These are phyloP conservation scores for Sapayoa aenigma DNA, from an alignment of 2,113 vertebrate species.

Conservation along the genomic window DNA sequence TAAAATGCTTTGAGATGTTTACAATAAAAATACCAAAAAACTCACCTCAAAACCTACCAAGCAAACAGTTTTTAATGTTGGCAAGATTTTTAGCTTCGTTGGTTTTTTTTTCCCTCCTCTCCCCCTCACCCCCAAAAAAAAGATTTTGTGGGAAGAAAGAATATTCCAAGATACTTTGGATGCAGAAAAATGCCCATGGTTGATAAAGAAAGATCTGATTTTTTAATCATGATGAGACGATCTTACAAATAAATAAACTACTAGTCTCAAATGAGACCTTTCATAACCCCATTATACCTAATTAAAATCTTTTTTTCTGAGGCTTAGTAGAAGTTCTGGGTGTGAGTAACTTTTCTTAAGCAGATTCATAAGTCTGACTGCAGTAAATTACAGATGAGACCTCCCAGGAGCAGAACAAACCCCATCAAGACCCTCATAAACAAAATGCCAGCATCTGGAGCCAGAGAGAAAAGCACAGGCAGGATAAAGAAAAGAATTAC, in stretches of 20 bases:
- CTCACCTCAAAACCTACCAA: neutral
- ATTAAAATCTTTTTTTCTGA: conserved; percentile 3
- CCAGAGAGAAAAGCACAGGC: neutral
- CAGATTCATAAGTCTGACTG: conserved; percentile 21
- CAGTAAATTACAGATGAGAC: conserved; percentile 34
- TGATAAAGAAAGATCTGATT: neutral
- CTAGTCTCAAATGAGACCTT: neutral
- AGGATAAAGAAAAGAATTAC: conserved; percentile 3
- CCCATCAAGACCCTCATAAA: conserved; percentile 56
- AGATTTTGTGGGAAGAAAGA: neutral
- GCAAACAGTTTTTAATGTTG: neutral
- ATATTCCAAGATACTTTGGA: neutral
- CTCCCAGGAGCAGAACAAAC: conserved; percentile 54
- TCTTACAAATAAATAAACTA: neutral
- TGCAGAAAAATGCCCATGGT: neutral
- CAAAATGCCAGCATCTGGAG: conserved; percentile 66
- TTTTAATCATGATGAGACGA: neutral
- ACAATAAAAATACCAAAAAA: neutral
- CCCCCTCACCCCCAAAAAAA: neutral
- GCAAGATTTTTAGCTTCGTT: neutral
- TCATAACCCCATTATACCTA: neutral
- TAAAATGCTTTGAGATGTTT: neutral
- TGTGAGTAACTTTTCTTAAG: conserved; percentile 37
- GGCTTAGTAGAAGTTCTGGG: conserved; percentile 16
- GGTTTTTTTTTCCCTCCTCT: neutral